Conservation (phyloP, 2,797 vertebrate species). For the Perodicticus potto region DNA sequence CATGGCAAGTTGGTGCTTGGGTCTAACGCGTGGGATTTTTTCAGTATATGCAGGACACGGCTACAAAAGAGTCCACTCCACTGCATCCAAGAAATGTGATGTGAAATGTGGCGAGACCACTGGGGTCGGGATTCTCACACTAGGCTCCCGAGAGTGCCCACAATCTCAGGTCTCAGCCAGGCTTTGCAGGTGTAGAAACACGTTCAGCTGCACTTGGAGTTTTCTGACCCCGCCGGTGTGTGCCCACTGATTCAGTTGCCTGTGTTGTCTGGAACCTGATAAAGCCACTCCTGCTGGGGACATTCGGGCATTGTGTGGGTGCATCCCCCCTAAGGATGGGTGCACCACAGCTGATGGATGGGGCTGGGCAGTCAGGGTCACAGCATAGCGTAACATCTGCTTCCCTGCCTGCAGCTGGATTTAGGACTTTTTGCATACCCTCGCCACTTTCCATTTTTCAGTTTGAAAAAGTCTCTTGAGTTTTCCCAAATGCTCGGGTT, state of each 20-base stretch:
- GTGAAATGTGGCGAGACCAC: neutral
- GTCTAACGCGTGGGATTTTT: neutral
- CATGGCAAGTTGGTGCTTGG: neutral
- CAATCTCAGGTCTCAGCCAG: neutral
- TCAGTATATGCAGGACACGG: rapidly evolving
- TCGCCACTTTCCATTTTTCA: conserved; percentile 67
- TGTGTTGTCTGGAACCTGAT: rapidly evolving
- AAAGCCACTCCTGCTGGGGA: rapidly evolving
- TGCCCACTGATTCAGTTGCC: neutral
- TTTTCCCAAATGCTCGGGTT: neutral
- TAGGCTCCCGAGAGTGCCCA: rapidly evolving
- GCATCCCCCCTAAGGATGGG: rapidly evolving
- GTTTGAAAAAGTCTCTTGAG: conserved; percentile 68
- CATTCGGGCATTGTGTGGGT: rapidly evolving
- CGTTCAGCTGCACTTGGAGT: too few relatives aligned
- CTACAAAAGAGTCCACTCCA: too few relatives aligned
- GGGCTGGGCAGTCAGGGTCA: rapidly evolving
- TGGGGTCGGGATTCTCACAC: neutral
- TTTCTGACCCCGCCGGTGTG: neutral
- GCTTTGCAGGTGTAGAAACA: neutral
- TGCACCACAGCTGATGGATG: neutral
- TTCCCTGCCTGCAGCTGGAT: conserved; percentile 4
- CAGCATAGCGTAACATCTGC: rapidly evolving
- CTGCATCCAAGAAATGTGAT: neutral
- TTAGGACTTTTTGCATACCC: conserved; percentile 42